Conservation (phyloP, 2,797 vertebrate genomes). For the Australoheros facetus region DNA sequence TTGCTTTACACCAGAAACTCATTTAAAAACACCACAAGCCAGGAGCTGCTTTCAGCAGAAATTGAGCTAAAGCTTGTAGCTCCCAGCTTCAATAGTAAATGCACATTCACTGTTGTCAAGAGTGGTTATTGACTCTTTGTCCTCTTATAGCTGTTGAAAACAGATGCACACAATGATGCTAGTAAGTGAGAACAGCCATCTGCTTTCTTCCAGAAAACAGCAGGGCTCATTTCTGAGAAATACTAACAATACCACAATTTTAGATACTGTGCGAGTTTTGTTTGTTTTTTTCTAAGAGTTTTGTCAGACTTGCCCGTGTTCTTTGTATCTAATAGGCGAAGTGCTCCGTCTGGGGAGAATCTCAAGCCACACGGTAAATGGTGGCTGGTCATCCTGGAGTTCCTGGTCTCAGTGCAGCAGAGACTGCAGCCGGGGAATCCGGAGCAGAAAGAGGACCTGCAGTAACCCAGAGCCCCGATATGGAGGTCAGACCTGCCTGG, state of each 20-base stretch:
- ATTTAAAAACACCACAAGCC: conserved; percentile 1
- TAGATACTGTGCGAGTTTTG: not conserved
- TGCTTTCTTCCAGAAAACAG: not conserved
- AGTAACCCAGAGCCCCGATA: conserved; percentile 93
- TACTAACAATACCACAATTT: not conserved
- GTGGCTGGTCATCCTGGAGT: conserved; percentile 93
- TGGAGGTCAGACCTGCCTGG: conserved; percentile 90
- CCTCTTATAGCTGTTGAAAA: conserved; percentile 34
- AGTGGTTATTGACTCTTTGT: conserved; percentile 46
- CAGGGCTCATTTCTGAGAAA: not conserved
- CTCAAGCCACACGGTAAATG: conserved; percentile 88
- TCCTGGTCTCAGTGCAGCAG: conserved; percentile 96
- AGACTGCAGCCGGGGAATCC: conserved; percentile 93
- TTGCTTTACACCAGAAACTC: conserved; percentile 18
- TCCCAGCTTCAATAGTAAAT: conserved; percentile 20
- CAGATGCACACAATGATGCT: conserved; percentile 17
- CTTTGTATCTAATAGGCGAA: conserved; percentile 77
- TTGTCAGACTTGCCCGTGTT: not conserved
- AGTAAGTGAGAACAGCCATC: not conserved
- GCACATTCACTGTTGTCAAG: conserved; percentile 28
- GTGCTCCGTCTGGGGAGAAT: conserved; percentile 90
- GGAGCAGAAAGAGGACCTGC: conserved; percentile 91
- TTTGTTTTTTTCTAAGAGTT: not conserved
- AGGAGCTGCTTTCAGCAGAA: conserved; percentile 18
- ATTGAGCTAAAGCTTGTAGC: conserved; percentile 34